These are phyloP conservation scores for Cyanocitta stelleri DNA, from an alignment of 2,113 vertebrate genomes.

Conservation along the genomic window DNA sequence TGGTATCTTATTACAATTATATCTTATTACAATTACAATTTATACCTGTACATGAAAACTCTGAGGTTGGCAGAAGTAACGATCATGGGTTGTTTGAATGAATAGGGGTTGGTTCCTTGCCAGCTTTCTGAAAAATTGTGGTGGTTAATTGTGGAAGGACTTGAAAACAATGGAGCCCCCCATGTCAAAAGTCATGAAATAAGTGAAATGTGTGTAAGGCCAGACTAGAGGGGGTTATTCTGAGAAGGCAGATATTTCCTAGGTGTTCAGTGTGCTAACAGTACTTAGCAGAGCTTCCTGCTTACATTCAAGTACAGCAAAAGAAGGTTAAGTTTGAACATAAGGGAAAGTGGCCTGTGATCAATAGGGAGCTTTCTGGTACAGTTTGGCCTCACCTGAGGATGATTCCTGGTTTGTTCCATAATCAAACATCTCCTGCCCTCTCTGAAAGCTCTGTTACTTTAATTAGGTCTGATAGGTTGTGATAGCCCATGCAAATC, in stretches of 20 bases:
- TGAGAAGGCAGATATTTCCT: not conserved
- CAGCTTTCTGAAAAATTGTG: not conserved
- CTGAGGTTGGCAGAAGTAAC: not conserved
- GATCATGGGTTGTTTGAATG: not conserved
- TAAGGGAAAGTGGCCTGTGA: not conserved
- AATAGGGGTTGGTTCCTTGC: not conserved
- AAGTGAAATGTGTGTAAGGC: not conserved
- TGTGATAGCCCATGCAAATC: constrained; percentile 83
- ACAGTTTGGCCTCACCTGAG: not conserved
- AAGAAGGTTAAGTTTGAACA: not conserved
- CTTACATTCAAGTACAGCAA: accelerated
- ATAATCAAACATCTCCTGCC: not conserved
- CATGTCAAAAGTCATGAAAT: not conserved
- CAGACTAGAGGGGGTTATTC: not conserved
- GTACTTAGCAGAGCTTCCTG: not conserved
- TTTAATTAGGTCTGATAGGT: constrained; percentile 83
- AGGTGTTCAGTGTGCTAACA: not conserved
- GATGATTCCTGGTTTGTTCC: not conserved
- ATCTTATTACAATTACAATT: not conserved
- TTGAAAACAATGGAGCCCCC: no score
- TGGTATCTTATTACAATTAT: not conserved
- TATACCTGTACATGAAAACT: not conserved
- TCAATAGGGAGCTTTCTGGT: not conserved
- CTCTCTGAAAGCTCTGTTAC: constrained; percentile 38
- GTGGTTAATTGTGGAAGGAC: not conserved